Evolutionary conservation across 2,113 vertebrate species (phyloP).

Genomic region (Symphodus melops): DNA sequence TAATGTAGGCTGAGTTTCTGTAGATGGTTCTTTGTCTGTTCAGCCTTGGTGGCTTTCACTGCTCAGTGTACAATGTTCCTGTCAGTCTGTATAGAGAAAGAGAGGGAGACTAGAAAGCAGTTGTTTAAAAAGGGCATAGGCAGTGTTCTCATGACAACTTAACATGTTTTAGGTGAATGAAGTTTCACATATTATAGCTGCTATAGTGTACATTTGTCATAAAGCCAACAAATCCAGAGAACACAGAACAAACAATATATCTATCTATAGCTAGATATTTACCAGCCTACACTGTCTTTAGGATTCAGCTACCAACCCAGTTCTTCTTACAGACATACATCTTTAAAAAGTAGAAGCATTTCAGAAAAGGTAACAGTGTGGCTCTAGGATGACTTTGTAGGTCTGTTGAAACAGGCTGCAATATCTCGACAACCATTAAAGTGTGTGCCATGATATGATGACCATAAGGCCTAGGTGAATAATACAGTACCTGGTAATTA

Average conservation of each 20-base stretch:
- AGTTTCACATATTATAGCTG: background rate
- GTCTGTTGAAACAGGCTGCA: too few relatives aligned
- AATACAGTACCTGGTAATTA: too few relatives aligned
- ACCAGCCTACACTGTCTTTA: background rate
- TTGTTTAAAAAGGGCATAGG: background rate
- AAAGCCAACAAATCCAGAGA: too few relatives aligned
- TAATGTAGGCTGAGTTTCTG: background rate
- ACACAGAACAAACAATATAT: too few relatives aligned
- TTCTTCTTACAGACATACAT: background rate
- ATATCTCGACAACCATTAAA: too few relatives aligned
- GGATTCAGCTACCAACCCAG: conserved; percentile 1
- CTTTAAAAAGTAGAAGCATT: background rate
- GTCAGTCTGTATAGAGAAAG: background rate
- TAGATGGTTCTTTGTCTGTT: conserved; percentile 3
- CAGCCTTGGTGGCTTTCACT: conserved; percentile 2
- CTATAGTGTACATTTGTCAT: too few relatives aligned
- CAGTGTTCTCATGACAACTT: background rate
- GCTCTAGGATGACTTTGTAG: too few relatives aligned
- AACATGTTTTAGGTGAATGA: background rate
- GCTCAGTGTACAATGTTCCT: background rate
- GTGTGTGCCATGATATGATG: too few relatives aligned
- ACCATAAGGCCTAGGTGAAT: too few relatives aligned
- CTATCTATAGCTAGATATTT: too few relatives aligned
- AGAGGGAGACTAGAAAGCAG: background rate
- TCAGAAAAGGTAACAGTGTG: too few relatives aligned